Base-by-base conservation (phyloP, 2,888 invertebrate species). In the Apotomis betuletana region DNA sequence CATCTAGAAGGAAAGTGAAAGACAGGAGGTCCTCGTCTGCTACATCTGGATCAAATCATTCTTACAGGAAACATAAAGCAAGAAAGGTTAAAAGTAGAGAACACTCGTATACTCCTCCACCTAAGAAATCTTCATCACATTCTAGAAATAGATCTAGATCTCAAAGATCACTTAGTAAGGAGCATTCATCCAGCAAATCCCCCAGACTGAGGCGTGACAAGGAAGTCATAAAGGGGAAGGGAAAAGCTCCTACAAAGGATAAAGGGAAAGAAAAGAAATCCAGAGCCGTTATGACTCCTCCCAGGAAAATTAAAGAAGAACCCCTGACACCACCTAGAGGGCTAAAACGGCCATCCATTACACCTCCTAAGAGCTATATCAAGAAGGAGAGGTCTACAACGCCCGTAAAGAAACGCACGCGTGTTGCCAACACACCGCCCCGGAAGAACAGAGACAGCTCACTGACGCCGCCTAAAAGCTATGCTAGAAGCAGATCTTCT, bases 381-480 rank as follows among this genome's bases (percentile, higher is more conserved):
- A 82, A 78, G 70, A 75, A 78, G 65, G 84, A 85, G 3, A 71
- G 77, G 5, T 86, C 84, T 4, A 54, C 75, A 6, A 85, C 86
- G 3, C 87, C 88, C 8, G 81, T 85, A 3, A 86, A 79, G 75
- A 87, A 87, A 75, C 79, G 80, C 55, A 83, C 85, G 38, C 80
- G 79, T 38, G 82, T 81, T 70, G 80, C 83, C 58, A 80, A 81
- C 3, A 80, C 84, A 1, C 80, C 84, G 15, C 79, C 82, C n/a
- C 84, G 82, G 70, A 90, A 85, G 74, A 77, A 70, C 8, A 84
- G 85, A 77, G 88, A 91, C 9, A 86, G 83, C 77, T 90, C 90
- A 0, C 76, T 92, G 60, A 92, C 92, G 6, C 92, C 92, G 10
- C 92, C 92, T 0, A 90, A 89, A 74, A 86, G 89, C 76, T 92